These are phyloP conservation scores for Caenorhabditis inopinata DNA, from an alignment of 1,140 invertebrate species.

Conservation along the genomic window DNA sequence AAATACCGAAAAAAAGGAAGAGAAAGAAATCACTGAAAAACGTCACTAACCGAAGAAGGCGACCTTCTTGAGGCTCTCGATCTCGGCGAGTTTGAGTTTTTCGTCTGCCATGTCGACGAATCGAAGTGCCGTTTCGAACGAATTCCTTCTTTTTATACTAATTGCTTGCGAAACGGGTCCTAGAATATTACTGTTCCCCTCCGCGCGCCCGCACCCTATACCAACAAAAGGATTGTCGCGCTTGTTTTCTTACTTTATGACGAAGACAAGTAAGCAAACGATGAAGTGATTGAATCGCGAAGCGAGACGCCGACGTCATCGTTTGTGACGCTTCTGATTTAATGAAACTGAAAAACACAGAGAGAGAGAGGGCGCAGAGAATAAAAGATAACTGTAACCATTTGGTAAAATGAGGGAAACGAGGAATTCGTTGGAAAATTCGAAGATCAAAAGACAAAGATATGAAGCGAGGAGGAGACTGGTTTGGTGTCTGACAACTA, in stretches of 20 bases:
- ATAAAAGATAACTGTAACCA: slow-evolving; percentile 5
- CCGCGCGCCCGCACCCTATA: too few species aligned
- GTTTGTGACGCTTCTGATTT: too few species aligned
- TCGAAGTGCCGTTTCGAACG: neutral
- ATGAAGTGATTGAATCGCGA: too few species aligned
- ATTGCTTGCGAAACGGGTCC: neutral
- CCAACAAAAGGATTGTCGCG: neutral
- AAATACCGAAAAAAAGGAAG: neutral
- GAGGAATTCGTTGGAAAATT: too few species aligned
- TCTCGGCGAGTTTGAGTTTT: slow-evolving; percentile 42
- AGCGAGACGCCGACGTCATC: too few species aligned
- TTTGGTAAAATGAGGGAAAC: neutral
- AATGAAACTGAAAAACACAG: too few species aligned
- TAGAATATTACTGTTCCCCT: neutral
- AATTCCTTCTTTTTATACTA: neutral
- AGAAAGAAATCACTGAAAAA: neutral
- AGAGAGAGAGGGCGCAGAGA: too few species aligned
- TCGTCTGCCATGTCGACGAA: slow-evolving; percentile 38
- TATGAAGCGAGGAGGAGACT: too few species aligned
- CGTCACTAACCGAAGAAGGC: slow-evolving; percentile 42
- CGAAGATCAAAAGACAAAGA: too few species aligned
- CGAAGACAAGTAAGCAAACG: too few species aligned
- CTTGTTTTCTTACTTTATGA: slow-evolving; percentile 3
- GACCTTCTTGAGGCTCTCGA: slow-evolving; percentile 44
- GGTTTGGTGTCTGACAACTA: too few species aligned